Evolutionary conservation across 2,113 vertebrate genomes (phyloP), one percentile per base, ranked within the genome.

Genomic region (Galbula dea): DNA sequence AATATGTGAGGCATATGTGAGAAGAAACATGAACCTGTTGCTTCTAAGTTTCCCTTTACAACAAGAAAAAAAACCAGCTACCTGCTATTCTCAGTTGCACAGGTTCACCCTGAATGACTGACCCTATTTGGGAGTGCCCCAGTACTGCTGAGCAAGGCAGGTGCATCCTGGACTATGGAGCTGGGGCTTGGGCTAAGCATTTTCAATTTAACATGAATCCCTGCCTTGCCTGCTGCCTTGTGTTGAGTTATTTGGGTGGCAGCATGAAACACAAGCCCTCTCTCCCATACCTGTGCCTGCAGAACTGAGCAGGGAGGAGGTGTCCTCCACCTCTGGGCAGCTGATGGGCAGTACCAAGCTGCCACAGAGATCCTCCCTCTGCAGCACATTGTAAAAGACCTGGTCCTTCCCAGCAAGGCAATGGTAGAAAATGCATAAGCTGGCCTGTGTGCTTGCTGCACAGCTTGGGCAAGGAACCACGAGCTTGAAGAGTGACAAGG

Each of bases 1-100:
- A 93, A 68, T 71, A 91, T 57, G 91, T 16, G 55, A 96, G 85
- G 87, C 96, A 93, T 92, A 95, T 95, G 94, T 87, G 94, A 94
- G 72, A 34, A 92, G 95, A 89, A 95, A 93, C 62, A 55, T 16
- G 49, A 85, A 92, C 93, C 93, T 96, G 96, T 96, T 95, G 96
- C 95, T 85, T 74, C 3, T 32, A 69, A 95, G 85, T 91, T 94
- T 80, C 74, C 67, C 89, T 69, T 16, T 54, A 11, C 48, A 78
- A 86, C 66, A 15, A 45, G 3, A 3, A 37, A 45, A 39, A 39
- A 63, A 20, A 52, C 29, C 20, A 79, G 59, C 49, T 81, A 83
- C 83, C 83, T 86, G 91, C 21, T 75, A 13, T 59, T 75, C 39
- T 49, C 20, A 19, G 49, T 24, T 43, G 80, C 54, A n/a, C 0